Evolutionary conservation across 1,140 invertebrate genomes (phyloP).

Genomic region (Saccostrea glomerata): DNA sequence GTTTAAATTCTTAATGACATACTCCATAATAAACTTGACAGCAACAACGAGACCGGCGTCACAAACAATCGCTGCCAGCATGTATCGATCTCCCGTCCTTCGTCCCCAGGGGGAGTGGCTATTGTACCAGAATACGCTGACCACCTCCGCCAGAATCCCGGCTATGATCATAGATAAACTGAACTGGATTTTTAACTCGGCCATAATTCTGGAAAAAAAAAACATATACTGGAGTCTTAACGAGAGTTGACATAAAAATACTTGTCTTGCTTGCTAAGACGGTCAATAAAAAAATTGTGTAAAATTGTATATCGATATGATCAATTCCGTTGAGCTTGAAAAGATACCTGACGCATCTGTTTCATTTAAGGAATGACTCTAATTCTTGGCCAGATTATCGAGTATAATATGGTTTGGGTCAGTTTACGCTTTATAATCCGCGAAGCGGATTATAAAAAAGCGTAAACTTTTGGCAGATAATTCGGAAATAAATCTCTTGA

Average conservation of each 20-base stretch:
- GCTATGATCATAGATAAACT: conserved; percentile 72
- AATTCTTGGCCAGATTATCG: no score
- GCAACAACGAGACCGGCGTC: conserved; percentile 66
- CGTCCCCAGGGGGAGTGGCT: conserved; percentile 66
- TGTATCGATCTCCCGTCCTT: conserved; percentile 66
- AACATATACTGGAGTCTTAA: not conserved
- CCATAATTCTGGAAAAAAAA: conserved; percentile 48
- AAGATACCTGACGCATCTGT: no score
- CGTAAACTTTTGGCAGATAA: not conserved
- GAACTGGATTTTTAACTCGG: conserved; percentile 67
- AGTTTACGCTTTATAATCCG: no score
- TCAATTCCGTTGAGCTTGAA: no score
- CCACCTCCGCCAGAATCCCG: conserved; percentile 65
- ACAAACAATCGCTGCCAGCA: conserved; percentile 69
- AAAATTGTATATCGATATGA: no score
- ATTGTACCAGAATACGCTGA: conserved; percentile 69
- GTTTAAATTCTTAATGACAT: conserved; percentile 43
- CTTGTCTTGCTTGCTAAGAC: no score
- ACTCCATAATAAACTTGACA: conserved; percentile 69
- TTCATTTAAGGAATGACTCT: no score
- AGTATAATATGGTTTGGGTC: no score
- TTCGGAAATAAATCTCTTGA: conserved; percentile 27
- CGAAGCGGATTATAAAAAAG: no score
- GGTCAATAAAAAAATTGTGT: no score
- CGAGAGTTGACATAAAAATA: not conserved